Evolutionary conservation across 1,140 invertebrate genomes (phyloP).

Genomic region (Melipona quadrifasciata): DNA sequence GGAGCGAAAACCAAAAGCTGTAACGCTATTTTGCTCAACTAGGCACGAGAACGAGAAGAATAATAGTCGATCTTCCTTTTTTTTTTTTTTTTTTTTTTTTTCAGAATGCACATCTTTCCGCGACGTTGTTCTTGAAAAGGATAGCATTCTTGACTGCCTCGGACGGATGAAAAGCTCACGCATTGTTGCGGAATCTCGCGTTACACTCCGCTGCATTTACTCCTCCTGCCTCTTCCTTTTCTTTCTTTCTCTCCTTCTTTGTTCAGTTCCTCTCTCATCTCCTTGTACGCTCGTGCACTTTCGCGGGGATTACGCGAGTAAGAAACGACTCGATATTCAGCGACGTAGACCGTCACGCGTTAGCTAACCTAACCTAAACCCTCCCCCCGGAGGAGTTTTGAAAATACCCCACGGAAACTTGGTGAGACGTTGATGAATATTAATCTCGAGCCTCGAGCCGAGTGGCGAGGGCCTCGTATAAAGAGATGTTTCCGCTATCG

Average conservation of each 20-base stretch:
- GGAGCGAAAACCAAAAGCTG: no score
- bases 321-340: background rate
- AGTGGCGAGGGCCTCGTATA: background rate
- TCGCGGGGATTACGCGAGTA: constrained; percentile 1
- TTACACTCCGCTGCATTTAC: constrained; percentile 33
- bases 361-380: background rate
- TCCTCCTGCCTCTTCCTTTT: no score
- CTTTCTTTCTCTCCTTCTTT: background rate
- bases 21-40: background rate
- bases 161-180: constrained; percentile 22
- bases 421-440: constrained; percentile 27
- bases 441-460: background rate
- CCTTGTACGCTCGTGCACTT: constrained; percentile 5
- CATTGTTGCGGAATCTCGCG: constrained; percentile 47
- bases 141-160: constrained; percentile 14
- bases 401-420: constrained; percentile 5
- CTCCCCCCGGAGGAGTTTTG: background rate
- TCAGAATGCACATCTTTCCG: background rate
- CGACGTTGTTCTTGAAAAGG: constrained; percentile 35
- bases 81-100: background rate
- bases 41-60: background rate
- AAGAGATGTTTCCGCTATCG: constrained; percentile 12
- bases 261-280: no score
- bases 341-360: background rate
- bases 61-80: constrained; percentile 2